These are phyloP conservation scores for Gadopsis bispinosus DNA, from an alignment of 2,797 vertebrate species.

Conservation along the genomic window DNA sequence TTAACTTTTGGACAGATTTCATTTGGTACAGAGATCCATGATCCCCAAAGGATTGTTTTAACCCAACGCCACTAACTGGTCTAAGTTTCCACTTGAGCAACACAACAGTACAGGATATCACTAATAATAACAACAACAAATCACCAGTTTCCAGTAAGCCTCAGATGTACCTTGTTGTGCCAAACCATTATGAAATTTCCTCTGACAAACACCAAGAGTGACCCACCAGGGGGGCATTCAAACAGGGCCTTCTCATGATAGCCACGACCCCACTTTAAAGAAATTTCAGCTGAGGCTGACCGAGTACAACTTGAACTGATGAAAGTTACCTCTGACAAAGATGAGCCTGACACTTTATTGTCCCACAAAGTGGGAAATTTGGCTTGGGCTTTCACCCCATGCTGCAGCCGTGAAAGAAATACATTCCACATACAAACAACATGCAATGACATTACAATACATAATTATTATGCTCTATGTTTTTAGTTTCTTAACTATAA, in stretches of 20 bases:
- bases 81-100: neutral
- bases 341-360: neutral
- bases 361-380: no score
- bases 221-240: neutral
- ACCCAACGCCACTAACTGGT: neutral
- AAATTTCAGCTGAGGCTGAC: neutral
- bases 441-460: no score
- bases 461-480: no score
- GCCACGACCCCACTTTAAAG: neutral
- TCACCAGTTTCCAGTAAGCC: neutral
- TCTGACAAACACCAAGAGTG: neutral
- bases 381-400: no score
- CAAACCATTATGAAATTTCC: neutral
- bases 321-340: neutral
- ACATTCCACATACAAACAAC: no score
- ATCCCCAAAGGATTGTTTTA: conserved; percentile 2
- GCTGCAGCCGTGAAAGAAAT: no score
- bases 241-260: neutral
- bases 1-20: neutral
- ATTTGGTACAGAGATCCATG: neutral
- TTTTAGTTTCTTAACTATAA: no score
- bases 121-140: neutral
- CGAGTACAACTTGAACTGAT: neutral
- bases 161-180: neutral
- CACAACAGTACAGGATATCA: no score